Conservation (phyloP, 2,113 vertebrate species). For the Xenopus borealis region DNA sequence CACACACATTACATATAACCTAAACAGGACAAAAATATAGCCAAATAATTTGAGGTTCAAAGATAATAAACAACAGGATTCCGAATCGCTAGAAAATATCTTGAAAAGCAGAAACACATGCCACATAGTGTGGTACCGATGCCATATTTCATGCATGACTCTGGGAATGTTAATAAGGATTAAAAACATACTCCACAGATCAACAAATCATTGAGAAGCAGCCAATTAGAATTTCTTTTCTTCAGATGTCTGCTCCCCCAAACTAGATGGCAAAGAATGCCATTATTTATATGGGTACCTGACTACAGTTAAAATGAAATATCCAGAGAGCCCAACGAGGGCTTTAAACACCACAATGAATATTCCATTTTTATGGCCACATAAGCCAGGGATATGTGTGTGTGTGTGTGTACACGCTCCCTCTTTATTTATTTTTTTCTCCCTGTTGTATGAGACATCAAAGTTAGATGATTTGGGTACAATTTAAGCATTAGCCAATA, state of each 20-base stretch:
- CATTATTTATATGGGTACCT: constrained; percentile 50
- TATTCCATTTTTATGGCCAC: constrained; percentile 25
- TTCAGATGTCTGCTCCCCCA: constrained; percentile 68
- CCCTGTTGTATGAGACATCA: constrained; percentile 47
- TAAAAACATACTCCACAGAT: constrained; percentile 78
- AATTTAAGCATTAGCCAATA: constrained; percentile 76
- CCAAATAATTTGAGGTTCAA: constrained; percentile 45
- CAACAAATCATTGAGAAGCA: constrained; percentile 68
- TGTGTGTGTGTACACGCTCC: constrained; percentile 19
- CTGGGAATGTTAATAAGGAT: constrained; percentile 90
- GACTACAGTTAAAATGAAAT: constrained; percentile 37
- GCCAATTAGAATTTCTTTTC: constrained; percentile 54
- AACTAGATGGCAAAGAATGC: constrained; percentile 57
- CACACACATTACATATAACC: too few relatives aligned
- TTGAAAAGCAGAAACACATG: constrained; percentile 86
- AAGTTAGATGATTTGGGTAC: constrained; percentile 51
- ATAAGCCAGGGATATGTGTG: constrained; percentile 46
- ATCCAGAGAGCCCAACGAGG: constrained; percentile 40
- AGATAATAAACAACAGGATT: constrained; percentile 79
- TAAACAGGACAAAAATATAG: constrained; percentile 5
- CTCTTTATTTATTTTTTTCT: constrained; percentile 31
- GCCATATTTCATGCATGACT: constrained; percentile 85
- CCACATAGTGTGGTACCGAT: constrained; percentile 73
- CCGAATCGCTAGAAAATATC: constrained; percentile 79
- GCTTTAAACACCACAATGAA: constrained; percentile 34